Evolutionary conservation across 2,888 invertebrate species (phyloP).

Genomic region (Tachystola acroxantha): DNA sequence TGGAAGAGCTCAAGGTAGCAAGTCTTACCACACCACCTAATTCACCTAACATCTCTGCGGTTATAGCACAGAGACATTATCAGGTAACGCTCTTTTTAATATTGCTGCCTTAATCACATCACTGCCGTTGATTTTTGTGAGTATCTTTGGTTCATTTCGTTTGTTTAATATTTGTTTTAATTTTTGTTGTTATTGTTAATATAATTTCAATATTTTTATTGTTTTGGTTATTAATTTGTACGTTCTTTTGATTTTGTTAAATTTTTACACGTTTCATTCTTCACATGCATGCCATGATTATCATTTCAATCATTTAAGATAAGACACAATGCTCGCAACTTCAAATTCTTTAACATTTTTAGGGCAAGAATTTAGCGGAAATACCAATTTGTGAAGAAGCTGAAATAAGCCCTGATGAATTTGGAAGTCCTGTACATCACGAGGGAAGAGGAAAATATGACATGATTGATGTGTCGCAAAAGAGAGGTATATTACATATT

Average conservation of each 20-base stretch:
- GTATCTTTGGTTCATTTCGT: constrained; percentile 60
- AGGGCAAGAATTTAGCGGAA: constrained; percentile 79
- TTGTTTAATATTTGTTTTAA: constrained; percentile 26
- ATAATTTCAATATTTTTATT: not conserved
- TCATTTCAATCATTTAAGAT: not conserved
- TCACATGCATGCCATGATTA: constrained; percentile 14
- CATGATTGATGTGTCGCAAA: constrained; percentile 78
- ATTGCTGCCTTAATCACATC: constrained; percentile 38
- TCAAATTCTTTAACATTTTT: constrained; percentile 22
- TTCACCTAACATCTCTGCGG: constrained; percentile 84
- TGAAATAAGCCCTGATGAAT: constrained; percentile 79
- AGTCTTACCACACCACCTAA: constrained; percentile 83
- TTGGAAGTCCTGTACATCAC: constrained; percentile 69
- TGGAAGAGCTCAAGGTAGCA: constrained; percentile 67
- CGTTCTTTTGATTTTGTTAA: constrained; percentile 12
- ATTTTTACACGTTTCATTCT: not conserved
- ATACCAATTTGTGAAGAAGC: constrained; percentile 82
- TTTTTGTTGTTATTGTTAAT: constrained; percentile 4
- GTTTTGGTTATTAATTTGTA: not conserved
- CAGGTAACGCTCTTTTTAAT: constrained; percentile 58
- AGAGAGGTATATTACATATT: constrained; percentile 59
- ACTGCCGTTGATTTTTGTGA: constrained; percentile 68
- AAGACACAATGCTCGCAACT: no score
- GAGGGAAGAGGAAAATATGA: constrained; percentile 63
- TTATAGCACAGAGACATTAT: constrained; percentile 78